These are phyloP conservation scores for rat (Rattus norvegicus) DNA, from an alignment of 2,113 vertebrate species.

Conservation along the genomic window DNA sequence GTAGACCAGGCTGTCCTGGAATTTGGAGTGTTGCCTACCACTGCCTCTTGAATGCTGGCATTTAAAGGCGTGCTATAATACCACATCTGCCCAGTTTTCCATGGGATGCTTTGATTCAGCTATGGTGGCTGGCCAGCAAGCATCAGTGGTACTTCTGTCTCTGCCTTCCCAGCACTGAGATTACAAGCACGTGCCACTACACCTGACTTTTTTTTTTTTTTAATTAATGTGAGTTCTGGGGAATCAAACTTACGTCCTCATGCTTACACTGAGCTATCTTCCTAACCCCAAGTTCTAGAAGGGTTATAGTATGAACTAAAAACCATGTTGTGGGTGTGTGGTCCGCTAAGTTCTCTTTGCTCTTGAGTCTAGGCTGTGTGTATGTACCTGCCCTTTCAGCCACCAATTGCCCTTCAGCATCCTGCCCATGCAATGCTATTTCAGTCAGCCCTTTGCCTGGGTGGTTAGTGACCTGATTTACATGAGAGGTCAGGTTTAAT, in stretches of 20 bases:
- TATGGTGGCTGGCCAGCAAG: neutral
- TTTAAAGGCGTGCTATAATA: neutral
- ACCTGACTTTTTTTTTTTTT: neutral
- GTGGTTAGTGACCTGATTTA: neutral
- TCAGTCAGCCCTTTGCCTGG: neutral
- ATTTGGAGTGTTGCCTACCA: neutral
- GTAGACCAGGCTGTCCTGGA: neutral
- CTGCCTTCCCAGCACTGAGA: neutral
- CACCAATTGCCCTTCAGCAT: slow-evolving; percentile 41
- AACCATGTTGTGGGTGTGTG: neutral
- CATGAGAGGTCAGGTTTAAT: neutral
- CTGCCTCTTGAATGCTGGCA: neutral
- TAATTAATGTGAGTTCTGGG: neutral
- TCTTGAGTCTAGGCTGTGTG: neutral
- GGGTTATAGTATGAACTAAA: neutral
- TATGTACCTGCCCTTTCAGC: neutral
- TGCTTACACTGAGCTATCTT: neutral
- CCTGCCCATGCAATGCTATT: slow-evolving; percentile 19
- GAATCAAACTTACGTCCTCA: neutral
- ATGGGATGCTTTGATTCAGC: neutral
- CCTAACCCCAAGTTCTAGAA: neutral
- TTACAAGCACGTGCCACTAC: neutral
- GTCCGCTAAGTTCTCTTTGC: neutral
- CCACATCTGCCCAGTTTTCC: neutral
- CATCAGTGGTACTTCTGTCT: neutral